Conservation (phyloP, 2,888 invertebrate species). For the Drosophila ustulata region DNA sequence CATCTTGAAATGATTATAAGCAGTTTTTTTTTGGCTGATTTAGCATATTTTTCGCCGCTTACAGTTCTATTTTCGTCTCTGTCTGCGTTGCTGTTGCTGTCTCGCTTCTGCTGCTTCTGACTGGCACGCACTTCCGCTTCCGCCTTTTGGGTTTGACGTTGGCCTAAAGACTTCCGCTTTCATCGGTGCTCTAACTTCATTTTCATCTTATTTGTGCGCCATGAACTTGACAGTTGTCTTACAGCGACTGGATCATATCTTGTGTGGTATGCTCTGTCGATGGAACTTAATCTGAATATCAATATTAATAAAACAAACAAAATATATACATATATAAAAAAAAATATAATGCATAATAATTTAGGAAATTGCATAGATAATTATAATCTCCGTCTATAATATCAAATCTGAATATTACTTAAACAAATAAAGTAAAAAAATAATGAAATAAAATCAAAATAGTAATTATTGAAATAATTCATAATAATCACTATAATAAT, state of each 20-base stretch:
- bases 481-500: too few species aligned
- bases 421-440: too few species aligned
- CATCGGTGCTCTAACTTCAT: slow-evolving; percentile 56
- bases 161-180: slow-evolving; percentile 78
- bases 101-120: slow-evolving; percentile 21
- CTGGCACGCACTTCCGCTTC: slow-evolving; percentile 78
- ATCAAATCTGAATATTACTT: too few species aligned
- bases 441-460: too few species aligned
- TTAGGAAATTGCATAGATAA: too few species aligned
- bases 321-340: too few species aligned
- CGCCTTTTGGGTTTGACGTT: slow-evolving; percentile 67
- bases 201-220: slow-evolving; percentile 59
- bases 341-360: too few species aligned
- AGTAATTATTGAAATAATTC: too few species aligned
- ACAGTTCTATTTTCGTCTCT: slow-evolving; percentile 16
- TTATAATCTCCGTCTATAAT: too few species aligned
- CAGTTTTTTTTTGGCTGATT: slow-evolving; percentile 78
- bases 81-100: slow-evolving; percentile 9
- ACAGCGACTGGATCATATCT: neutral
- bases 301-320: too few species aligned
- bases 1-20: slow-evolving; percentile 72
- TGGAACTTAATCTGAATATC: too few species aligned
- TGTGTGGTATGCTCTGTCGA: slow-evolving; percentile 2
- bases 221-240: slow-evolving; percentile 64
- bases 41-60: slow-evolving; percentile 67